Conservation (phyloP, 2,113 vertebrate genomes). For the Cacatua alba region DNA sequence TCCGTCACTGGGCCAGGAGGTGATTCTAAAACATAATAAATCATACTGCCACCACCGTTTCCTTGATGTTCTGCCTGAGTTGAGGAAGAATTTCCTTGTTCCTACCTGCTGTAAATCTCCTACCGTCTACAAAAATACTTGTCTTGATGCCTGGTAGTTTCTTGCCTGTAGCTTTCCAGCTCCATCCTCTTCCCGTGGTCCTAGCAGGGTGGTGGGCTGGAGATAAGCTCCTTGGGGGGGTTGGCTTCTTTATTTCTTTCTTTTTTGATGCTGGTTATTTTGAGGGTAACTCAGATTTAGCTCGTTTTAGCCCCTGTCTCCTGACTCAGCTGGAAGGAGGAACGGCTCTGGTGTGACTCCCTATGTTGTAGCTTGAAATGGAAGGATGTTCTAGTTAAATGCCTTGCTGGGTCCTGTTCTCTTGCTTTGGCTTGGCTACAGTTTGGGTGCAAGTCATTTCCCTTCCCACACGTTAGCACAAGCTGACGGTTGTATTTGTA, state of each 20-base stretch:
- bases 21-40: neutral
- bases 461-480: neutral
- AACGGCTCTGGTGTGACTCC: neutral
- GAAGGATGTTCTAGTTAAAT: neutral
- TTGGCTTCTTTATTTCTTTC: neutral
- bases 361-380: neutral
- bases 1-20: neutral
- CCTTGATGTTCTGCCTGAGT: neutral
- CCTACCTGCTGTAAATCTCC: neutral
- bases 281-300: neutral
- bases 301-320: neutral
- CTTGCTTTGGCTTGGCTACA: neutral
- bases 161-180: neutral
- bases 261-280: neutral
- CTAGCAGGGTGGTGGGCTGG: neutral
- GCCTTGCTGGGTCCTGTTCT: neutral
- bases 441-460: neutral
- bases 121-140: neutral
- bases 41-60: neutral
- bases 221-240: neutral
- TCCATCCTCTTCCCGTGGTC: accelerated
- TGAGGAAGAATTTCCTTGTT: neutral
- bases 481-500: neutral
- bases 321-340: neutral
- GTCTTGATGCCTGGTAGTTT: neutral